phyloP scores from a whole-genome alignment of 2,113 vertebrate genomes.

The Pantherophis guttatus region DNA sequence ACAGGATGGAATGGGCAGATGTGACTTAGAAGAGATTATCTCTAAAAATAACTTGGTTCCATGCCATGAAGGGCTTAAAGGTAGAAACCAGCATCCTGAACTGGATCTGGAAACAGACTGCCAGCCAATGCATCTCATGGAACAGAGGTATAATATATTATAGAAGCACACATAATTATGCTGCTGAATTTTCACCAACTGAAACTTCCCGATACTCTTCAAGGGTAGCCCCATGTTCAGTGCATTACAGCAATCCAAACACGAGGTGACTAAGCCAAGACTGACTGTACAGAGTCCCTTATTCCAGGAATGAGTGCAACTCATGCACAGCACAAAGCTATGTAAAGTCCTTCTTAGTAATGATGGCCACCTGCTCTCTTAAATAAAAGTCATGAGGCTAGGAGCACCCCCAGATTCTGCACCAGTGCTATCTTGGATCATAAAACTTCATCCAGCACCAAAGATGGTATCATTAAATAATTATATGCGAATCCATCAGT shows the following conservation, averaged over 20 bases:
- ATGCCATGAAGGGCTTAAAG: neutral
- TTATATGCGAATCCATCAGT: neutral
- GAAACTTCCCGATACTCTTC: neutral
- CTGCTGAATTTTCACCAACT: neutral
- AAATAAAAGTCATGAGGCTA: neutral
- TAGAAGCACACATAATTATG: neutral
- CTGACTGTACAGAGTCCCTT: neutral
- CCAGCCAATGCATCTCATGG: neutral
- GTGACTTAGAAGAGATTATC: neutral
- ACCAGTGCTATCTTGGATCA: neutral
- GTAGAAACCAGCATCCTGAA: neutral
- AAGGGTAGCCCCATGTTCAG: neutral
- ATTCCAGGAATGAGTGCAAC: neutral
- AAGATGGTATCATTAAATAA: neutral
- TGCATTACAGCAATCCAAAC: neutral
- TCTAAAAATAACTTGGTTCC: neutral
- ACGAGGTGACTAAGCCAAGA: neutral
- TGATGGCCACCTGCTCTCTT: neutral
- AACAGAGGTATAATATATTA: neutral
- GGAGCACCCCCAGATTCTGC: neutral
- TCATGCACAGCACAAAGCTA: neutral
- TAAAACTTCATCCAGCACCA: neutral
- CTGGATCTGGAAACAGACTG: neutral
- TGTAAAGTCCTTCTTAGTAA: neutral
- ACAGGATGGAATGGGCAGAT: neutral